Evolutionary conservation across 2,888 invertebrate species (phyloP), one percentile per base, ranked within the genome.

Genomic region (Parasteatoda lunata): DNA sequence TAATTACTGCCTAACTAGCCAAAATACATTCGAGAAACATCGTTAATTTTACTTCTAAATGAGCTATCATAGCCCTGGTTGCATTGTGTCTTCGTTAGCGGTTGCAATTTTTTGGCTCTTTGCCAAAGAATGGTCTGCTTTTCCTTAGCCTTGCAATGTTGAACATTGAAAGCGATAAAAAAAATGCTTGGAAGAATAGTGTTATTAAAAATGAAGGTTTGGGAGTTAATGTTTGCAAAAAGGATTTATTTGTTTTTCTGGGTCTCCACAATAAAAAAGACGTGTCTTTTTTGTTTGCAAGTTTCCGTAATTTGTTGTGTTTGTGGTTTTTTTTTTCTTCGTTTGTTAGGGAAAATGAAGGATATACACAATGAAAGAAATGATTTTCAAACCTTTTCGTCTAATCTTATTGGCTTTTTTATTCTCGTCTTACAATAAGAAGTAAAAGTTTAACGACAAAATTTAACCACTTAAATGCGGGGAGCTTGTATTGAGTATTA

Each of bases 1-100:
- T 30, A 1, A 30, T 30, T 30, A 30, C 30, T 30, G 30, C 30
- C 30, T 30, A 30, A 30, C 30, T 30, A 30, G 30, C 30, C 2
- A 30, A 30, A 30, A 30, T 30, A 30, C 30, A 30, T 30, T 30
- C 75, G n/a, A 49, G 52, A 73, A 54, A 54, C n/a, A 45, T 47
- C 71, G 71, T 76, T 82, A 76, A 82, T 82, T 76, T 82, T 75
- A 76, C 59, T 65, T 51, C 82, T 51, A 82, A 82, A 82, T 82
- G 82, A 82, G 82, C 82, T 82, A 82, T 82, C 76, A 70, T 70
- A 30, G 54, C 52, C 51, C 4, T n/a, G n/a, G 54, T n/a, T 70
- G 30, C 30, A 30, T 30, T 30, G 30, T 30, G 15, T 47, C 30
- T 49, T 80, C 72, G 80, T 80, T 80, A 80, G 71, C 64, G 65